Percentiles rank a stretch among this genome's conserved stretches.
Evolutionary conservation across 2,113 vertebrate genomes (phyloP).

Genomic region (Coptodon rendalli): DNA sequence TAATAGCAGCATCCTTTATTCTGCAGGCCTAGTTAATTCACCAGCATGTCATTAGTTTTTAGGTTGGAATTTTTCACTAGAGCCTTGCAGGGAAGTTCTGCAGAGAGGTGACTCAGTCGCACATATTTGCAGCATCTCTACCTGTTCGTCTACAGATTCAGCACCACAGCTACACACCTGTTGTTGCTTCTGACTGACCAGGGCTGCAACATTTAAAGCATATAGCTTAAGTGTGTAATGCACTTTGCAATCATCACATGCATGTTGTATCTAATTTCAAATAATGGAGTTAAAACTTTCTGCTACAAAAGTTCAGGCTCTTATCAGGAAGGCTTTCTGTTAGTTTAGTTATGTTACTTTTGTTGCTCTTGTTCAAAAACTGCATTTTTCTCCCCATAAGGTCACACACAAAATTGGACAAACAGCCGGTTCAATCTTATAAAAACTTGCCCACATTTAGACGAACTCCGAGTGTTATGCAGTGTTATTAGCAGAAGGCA

Average conservation of each 20-base stretch:
- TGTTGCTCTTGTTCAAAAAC: background rate
- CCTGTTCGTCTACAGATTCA: background rate
- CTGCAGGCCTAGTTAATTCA: slow-evolving; percentile 17
- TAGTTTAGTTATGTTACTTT: background rate
- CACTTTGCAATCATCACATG: background rate
- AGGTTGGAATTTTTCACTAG: slow-evolving; percentile 4
- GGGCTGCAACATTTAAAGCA: background rate
- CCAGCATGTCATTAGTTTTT: slow-evolving; percentile 38
- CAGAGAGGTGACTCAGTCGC: background rate
- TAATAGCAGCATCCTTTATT: slow-evolving; percentile 19
- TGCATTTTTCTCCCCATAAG: background rate
- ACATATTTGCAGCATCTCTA: background rate
- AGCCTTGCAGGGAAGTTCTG: background rate
- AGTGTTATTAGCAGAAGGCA: background rate
- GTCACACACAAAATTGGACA: background rate
- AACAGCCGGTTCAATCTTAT: background rate
- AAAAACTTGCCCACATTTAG: background rate
- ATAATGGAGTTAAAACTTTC: background rate
- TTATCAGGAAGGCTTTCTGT: background rate
- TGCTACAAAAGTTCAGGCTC: background rate
- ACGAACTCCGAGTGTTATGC: background rate
- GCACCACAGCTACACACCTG: background rate
- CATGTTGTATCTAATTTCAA: background rate
- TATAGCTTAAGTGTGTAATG: background rate
- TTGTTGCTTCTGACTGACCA: background rate